phyloP scores from a whole-genome alignment of 1,140 invertebrate genomes.

The Nautilus pompilius region DNA sequence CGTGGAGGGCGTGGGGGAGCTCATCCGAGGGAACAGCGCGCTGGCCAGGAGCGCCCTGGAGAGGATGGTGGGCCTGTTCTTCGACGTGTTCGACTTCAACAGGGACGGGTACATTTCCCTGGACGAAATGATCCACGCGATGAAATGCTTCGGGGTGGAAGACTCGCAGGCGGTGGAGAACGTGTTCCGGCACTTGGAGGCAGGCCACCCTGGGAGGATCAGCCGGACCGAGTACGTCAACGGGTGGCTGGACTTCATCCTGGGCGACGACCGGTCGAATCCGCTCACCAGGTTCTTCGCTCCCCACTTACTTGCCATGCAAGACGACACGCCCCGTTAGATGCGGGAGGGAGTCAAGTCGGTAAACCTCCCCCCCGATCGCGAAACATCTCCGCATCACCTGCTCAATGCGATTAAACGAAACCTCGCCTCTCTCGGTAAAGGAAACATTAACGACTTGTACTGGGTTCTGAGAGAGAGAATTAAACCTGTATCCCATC shows the following conservation, averaged over 20 bases:
- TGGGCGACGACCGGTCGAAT: slow-evolving; percentile 5
- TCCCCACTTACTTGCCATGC: slow-evolving; percentile 6
- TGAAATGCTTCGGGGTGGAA: slow-evolving; percentile 15
- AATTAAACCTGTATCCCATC: too few species aligned
- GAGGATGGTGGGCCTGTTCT: slow-evolving; percentile 12
- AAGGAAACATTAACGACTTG: too few species aligned
- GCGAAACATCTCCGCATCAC: too few species aligned
- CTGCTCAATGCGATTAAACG: too few species aligned
- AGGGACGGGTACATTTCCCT: slow-evolving; percentile 10
- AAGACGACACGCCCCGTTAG: too few species aligned
- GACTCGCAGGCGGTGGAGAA: slow-evolving; percentile 7
- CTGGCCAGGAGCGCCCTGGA: slow-evolving; percentile 9
- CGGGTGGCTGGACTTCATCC: slow-evolving; percentile 19
- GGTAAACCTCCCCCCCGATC: too few species aligned
- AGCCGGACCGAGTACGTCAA: slow-evolving; percentile 10
- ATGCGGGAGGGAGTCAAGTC: too few species aligned
- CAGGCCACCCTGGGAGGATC: slow-evolving; percentile 4
- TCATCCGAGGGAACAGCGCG: slow-evolving; percentile 1
- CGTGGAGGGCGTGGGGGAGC: slow-evolving; percentile 8
- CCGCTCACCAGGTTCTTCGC: slow-evolving; percentile 15
- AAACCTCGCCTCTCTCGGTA: too few species aligned
- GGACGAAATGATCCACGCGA: slow-evolving; percentile 9
- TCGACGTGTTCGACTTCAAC: slow-evolving; percentile 17
- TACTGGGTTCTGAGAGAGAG: too few species aligned
- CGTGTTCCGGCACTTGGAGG: slow-evolving; percentile 10